Conservation (phyloP, 2,888 invertebrate genomes). For the Yponomeuta evonymella region DNA sequence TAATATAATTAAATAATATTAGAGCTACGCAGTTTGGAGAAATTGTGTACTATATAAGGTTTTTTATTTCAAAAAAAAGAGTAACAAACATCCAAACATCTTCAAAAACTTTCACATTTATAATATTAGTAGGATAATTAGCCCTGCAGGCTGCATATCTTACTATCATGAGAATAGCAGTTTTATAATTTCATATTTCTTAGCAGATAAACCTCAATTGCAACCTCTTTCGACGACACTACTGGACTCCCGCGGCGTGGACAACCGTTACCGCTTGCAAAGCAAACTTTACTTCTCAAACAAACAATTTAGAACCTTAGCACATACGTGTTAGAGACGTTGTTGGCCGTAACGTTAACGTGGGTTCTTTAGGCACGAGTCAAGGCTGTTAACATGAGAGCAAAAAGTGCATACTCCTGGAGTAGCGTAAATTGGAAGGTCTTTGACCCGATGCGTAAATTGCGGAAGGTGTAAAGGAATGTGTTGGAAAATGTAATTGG, state of each 20-base stretch:
- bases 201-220: too few species aligned
- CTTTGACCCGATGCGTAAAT: slow-evolving; percentile 3
- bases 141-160: too few species aligned
- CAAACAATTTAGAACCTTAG: slow-evolving; percentile 8
- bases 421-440: slow-evolving; percentile 12
- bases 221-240: slow-evolving; percentile 36
- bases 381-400: slow-evolving; percentile 11
- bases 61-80: too few species aligned
- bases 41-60: too few species aligned
- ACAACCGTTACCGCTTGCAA: slow-evolving; percentile 44
- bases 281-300: background rate
- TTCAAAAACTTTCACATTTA: too few species aligned
- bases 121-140: too few species aligned
- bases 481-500: background rate
- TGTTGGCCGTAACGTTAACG: background rate
- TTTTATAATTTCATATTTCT: too few species aligned
- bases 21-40: too few species aligned
- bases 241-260: slow-evolving; percentile 53
- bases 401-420: slow-evolving; percentile 5
- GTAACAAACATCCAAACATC: too few species aligned
- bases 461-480: background rate
- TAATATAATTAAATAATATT: too few species aligned
- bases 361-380: slow-evolving; percentile 7
- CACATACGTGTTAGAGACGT: background rate
- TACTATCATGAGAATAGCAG: too few species aligned